Percentiles rank a stretch among this genome's conserved stretches.
phyloP scores from a whole-genome alignment of 2,113 vertebrate genomes.

The Bubalus kerabau region DNA sequence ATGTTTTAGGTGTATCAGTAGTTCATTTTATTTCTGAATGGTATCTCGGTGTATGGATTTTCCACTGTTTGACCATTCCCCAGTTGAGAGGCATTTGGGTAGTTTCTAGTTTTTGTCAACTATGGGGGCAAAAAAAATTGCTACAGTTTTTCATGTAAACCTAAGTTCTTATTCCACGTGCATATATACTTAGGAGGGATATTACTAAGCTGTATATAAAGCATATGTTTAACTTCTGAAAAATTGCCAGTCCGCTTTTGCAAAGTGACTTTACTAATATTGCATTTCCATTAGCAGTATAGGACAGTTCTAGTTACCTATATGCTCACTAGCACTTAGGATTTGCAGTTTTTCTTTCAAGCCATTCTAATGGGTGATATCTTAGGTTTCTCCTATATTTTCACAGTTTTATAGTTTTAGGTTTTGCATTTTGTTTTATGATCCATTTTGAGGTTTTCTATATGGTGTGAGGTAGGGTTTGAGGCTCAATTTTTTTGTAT shows the following conservation, averaged over 20 bases:
- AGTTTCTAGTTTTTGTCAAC: neutral
- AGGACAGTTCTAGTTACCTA: neutral
- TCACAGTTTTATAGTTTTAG: neutral
- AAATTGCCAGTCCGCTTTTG: neutral
- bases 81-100: neutral
- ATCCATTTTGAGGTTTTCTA: neutral
- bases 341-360: neutral
- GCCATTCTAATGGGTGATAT: neutral
- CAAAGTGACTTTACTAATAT: neutral
- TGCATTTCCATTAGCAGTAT: neutral
- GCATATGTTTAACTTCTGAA: neutral
- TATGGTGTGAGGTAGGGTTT: neutral
- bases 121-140: neutral
- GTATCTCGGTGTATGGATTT: neutral
- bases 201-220: neutral
- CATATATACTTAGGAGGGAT: neutral
- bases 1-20: neutral
- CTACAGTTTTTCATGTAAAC: neutral
- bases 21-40: neutral
- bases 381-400: neutral
- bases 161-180: neutral
- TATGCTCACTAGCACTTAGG: neutral
- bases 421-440: neutral
- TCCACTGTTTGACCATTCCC: neutral
- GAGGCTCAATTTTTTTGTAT: neutral